Conservation (phyloP, 2,797 vertebrate genomes). For the Schizopygopsis malacanthus region DNA sequence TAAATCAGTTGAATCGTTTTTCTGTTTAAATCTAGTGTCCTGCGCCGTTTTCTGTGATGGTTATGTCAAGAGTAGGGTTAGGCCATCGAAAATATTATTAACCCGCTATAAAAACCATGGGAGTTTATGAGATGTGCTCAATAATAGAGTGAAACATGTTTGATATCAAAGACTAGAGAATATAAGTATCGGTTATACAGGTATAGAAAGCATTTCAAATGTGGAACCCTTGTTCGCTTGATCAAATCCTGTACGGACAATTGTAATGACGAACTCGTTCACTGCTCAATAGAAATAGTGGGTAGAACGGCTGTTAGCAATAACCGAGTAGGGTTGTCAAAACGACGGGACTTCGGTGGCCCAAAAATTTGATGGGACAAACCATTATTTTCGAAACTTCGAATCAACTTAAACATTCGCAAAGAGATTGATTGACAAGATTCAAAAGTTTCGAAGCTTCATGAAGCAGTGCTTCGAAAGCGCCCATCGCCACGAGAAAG, state of each 20-base stretch:
- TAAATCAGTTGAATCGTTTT: background rate
- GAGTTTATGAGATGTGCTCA: background rate
- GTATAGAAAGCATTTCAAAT: background rate
- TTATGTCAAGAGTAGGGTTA: background rate
- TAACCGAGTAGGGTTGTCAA: background rate
- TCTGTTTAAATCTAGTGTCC: background rate
- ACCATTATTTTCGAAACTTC: too few relatives aligned
- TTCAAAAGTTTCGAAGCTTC: too few relatives aligned
- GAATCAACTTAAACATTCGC: too few relatives aligned
- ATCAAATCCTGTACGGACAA: constrained; percentile 8
- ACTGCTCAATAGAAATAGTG: background rate
- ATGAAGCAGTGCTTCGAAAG: too few relatives aligned
- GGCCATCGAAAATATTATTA: background rate
- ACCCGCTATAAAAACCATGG: background rate
- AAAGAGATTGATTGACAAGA: too few relatives aligned
- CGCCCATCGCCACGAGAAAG: too few relatives aligned
- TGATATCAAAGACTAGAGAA: too few relatives aligned
- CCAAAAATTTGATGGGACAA: background rate
- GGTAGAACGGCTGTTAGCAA: background rate
- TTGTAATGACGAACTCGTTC: background rate
- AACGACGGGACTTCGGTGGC: background rate
- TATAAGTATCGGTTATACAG: background rate
- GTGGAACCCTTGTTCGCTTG: constrained; percentile 7
- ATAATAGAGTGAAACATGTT: background rate
- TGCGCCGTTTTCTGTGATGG: background rate